phyloP scores from a whole-genome alignment of 2,888 invertebrate species.

The Aplocera efformata region DNA sequence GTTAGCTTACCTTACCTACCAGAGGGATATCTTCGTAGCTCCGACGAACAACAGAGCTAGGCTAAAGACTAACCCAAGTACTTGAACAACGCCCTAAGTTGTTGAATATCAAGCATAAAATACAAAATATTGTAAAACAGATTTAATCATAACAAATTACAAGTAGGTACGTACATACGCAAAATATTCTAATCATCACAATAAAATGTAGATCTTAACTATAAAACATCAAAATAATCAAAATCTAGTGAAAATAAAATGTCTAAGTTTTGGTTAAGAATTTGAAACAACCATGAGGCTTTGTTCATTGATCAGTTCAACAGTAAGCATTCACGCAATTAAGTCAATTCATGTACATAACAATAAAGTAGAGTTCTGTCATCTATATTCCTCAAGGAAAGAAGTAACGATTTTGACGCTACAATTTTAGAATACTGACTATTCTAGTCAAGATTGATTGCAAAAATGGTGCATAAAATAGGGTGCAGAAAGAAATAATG shows the following conservation, averaged over 20 bases:
- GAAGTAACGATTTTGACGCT: background rate
- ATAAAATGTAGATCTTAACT: conserved; percentile 37
- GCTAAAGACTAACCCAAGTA: too few relatives aligned
- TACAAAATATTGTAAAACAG: conserved; percentile 38
- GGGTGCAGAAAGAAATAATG: too few relatives aligned
- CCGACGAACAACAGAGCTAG: too few relatives aligned
- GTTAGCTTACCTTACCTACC: too few relatives aligned
- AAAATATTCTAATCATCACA: conserved; percentile 44
- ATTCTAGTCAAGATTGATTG: conserved; percentile 17
- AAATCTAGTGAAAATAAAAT: conserved; percentile 30
- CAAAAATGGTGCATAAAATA: background rate
- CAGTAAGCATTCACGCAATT: too few relatives aligned
- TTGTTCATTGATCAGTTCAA: too few relatives aligned
- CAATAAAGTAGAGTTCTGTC: background rate
- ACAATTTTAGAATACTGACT: conserved; percentile 20
- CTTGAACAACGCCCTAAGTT: too few relatives aligned
- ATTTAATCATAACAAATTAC: conserved; percentile 64
- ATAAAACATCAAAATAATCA: conserved; percentile 30
- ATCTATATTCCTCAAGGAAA: background rate
- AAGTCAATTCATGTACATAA: background rate
- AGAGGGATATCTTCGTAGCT: too few relatives aligned
- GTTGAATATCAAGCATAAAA: conserved; percentile 2
- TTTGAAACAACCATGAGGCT: conserved; percentile 1
- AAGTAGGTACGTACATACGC: conserved; percentile 30
- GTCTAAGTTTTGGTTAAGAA: conserved; percentile 10